These are phyloP conservation scores for Spilogale gracilis DNA, from an alignment of 2,113 vertebrate species.

Conservation along the genomic window DNA sequence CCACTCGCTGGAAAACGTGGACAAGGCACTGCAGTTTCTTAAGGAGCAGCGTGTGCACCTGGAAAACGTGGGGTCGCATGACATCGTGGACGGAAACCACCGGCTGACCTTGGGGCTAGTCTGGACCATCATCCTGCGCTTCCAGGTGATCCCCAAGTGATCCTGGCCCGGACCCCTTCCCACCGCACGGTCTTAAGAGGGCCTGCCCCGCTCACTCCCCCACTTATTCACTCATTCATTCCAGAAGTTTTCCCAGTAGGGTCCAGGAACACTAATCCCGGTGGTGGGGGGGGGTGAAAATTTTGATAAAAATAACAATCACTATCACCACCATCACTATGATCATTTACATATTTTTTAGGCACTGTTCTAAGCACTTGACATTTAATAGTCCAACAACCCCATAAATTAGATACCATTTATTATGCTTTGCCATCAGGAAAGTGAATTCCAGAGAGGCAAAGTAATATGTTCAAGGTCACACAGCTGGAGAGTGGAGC, in stretches of 20 bases:
- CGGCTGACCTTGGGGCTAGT: slow-evolving; percentile 95
- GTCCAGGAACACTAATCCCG: background rate
- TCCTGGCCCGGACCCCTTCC: no score
- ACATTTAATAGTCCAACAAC: background rate
- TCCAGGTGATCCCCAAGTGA: slow-evolving; percentile 90
- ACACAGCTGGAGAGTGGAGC: background rate
- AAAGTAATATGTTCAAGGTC: background rate
- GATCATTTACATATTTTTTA: background rate
- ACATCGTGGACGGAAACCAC: slow-evolving; percentile 97
- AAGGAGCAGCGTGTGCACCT: slow-evolving; percentile 98
- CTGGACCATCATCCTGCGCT: slow-evolving; percentile 98
- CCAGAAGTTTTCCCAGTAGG: background rate
- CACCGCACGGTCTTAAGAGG: background rate
- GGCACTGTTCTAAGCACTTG: background rate
- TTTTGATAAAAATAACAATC: background rate
- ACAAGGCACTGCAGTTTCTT: slow-evolving; percentile 97
- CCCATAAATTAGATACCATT: background rate
- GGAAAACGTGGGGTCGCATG: slow-evolving; percentile 97
- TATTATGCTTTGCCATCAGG: background rate
- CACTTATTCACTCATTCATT: background rate
- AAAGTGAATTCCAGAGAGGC: background rate
- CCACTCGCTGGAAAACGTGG: slow-evolving; percentile 97
- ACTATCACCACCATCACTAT: background rate
- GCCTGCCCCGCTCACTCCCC: background rate
- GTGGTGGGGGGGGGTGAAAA: background rate